A percentile compares a stretch with the other conserved stretches of the same genome.
Evolutionary conservation across 2,113 vertebrate species (phyloP).

Genomic region (Tetrao urogallus): DNA sequence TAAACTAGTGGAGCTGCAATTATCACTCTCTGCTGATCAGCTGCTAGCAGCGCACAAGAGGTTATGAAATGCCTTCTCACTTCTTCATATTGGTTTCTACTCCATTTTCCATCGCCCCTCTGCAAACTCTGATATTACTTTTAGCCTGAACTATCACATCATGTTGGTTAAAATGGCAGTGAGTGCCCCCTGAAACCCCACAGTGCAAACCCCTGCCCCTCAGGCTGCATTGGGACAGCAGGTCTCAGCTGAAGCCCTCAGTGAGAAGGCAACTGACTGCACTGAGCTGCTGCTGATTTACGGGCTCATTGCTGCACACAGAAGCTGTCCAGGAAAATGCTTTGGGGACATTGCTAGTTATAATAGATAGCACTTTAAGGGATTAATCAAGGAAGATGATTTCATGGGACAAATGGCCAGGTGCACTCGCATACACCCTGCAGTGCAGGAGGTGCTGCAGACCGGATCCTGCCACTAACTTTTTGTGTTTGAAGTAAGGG

Average conservation of each 20-base stretch:
- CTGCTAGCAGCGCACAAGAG: neutral
- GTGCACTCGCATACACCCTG: accelerated
- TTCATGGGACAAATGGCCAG: neutral
- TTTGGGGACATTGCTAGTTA: neutral
- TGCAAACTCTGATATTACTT: neutral
- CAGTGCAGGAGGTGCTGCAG: neutral
- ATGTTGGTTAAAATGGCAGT: neutral
- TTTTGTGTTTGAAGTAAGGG: neutral
- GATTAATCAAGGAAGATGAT: neutral
- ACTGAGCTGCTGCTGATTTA: neutral
- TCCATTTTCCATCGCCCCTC: neutral
- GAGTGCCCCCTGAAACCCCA: no score
- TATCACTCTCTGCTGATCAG: neutral
- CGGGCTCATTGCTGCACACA: neutral
- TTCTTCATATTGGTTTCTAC: neutral
- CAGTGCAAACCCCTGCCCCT: neutral
- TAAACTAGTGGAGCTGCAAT: neutral
- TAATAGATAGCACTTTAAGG: neutral
- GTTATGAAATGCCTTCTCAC: neutral
- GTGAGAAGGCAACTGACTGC: neutral
- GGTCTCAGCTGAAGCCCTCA: neutral
- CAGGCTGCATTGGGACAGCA: neutral
- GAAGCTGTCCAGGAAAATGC: neutral
- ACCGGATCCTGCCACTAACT: neutral
- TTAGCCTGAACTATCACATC: neutral